Base-by-base conservation (phyloP, 2,113 vertebrate genomes). In the Phaetusa simplex region DNA sequence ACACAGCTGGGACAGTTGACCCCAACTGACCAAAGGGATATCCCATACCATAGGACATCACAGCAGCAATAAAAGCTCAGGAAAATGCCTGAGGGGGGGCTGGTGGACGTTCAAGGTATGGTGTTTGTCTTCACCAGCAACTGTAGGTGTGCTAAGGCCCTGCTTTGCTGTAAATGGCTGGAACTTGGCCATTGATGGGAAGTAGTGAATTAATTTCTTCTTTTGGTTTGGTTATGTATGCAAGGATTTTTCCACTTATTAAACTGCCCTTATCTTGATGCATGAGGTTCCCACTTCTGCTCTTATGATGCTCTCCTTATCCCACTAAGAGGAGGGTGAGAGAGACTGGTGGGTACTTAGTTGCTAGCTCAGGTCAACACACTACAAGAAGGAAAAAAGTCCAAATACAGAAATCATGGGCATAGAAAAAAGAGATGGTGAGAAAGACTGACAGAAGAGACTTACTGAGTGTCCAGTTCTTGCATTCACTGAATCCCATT, bases 31-130 rank as follows among this genome's bases (percentile, higher is more conserved):
- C 20, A 82, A 47, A 71, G 12, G 7, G 8, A 52, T 42, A 58
- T 29, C 12, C 32, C 52, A 30, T 30, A 23, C 6, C 8, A 30
- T 38, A 58, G 18, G 20, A 10, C 6, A 14, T 32, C 0, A 0
- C 18, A 21, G 19, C 42, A 69, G 26, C 12, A 47, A 26, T 62
- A 40, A 82, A 79, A 59, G 21, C 30, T 70, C 27, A 32, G 23
- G 9, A 27, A 79, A 89, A 70, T 13, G 55, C 5, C 16, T 18
- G 19, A 8, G 56, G 32, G 18, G 11, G 13, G 3, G 7, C 4
- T 4, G 18, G 4, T 5, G 6, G 9, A 1, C 11, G 24, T 52
- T 66, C 42, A 62, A 42, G 19, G 40, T 62, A 53, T 1, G 5
- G 8, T 0, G 11, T 49, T 77, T 72, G 11, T n/a, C 42, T 15